These are phyloP conservation scores for Leptinotarsa undecemlineata DNA, from an alignment of 1,140 invertebrate genomes.

Conservation along the genomic window DNA sequence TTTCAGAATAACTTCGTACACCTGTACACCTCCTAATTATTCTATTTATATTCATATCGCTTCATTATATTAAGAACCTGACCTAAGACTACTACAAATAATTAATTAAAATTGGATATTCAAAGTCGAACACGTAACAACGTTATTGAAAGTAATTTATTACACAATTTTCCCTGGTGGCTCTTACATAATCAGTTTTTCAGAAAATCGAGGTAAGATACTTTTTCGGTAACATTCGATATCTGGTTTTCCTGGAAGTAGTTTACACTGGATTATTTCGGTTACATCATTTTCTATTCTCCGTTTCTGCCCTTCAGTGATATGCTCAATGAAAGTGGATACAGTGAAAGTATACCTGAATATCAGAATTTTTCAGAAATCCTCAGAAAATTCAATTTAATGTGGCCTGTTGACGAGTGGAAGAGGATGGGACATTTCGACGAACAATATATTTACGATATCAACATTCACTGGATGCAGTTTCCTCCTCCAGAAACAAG, in stretches of 20 bases:
- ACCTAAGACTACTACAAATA: constrained; percentile 11
- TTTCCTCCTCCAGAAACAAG: constrained; percentile 62
- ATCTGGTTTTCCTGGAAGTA: background rate
- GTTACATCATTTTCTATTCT: too few species aligned
- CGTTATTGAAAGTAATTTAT: constrained; percentile 1
- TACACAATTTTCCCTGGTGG: constrained; percentile 9
- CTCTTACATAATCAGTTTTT: background rate
- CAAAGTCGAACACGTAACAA: background rate
- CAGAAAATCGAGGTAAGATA: background rate
- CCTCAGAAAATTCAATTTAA: constrained; percentile 51
- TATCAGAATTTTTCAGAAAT: constrained; percentile 24
- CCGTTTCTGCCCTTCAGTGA: too few species aligned
- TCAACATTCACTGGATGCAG: constrained; percentile 69
- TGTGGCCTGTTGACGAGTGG: constrained; percentile 60
- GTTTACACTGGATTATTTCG: too few species aligned
- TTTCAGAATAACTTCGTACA: too few species aligned
- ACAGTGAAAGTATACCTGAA: background rate
- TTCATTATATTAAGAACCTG: background rate
- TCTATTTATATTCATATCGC: too few species aligned
- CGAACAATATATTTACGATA: constrained; percentile 62
- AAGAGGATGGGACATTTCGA: constrained; percentile 58
- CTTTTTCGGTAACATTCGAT: background rate
- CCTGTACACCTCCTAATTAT: too few species aligned
- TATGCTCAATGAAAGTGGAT: background rate
- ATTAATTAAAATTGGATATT: background rate